phyloP scores from a whole-genome alignment of 2,888 invertebrate genomes.

The Brachylomia viminalis region DNA sequence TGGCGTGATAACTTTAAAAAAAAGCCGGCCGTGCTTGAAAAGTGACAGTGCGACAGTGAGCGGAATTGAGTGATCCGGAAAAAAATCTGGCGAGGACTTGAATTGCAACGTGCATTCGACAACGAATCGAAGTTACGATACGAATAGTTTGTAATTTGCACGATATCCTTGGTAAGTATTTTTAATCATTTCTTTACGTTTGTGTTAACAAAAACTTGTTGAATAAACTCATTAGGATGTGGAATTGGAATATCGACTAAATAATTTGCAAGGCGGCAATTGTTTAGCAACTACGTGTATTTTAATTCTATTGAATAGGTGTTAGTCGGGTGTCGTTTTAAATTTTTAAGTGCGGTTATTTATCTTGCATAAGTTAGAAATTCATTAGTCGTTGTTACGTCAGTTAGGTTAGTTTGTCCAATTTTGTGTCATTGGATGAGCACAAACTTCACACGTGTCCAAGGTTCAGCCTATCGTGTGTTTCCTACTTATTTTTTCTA shows the following conservation, averaged over 20 bases:
- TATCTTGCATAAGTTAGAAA: conserved; percentile 45
- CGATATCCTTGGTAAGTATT: conserved; percentile 80
- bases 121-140: conserved; percentile 76
- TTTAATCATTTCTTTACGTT: conserved; percentile 60
- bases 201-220: conserved; percentile 56
- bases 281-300: conserved; percentile 48
- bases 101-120: conserved; percentile 71
- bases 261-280: conserved; percentile 39
- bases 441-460: conserved; percentile 72
- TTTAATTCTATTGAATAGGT: conserved; percentile 45
- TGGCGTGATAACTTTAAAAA: conserved; percentile 79
- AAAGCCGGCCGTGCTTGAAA: conserved; percentile 82
- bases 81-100: conserved; percentile 76
- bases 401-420: conserved; percentile 54
- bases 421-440: conserved; percentile 57
- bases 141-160: conserved; percentile 79
- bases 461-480: conserved; percentile 65
- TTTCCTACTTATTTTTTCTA: conserved; percentile 57
- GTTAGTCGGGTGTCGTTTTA: conserved; percentile 10
- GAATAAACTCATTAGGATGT: conserved; percentile 50
- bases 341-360: conserved; percentile 39
- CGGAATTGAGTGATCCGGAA: conserved; percentile 81
- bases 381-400: conserved; percentile 58
- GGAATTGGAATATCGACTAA: conserved; percentile 40
- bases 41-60: conserved; percentile 88